Evolutionary conservation across 92 coral and sea anemone genomes (phyloP).

Genomic region (Virgularia gustaviana): DNA sequence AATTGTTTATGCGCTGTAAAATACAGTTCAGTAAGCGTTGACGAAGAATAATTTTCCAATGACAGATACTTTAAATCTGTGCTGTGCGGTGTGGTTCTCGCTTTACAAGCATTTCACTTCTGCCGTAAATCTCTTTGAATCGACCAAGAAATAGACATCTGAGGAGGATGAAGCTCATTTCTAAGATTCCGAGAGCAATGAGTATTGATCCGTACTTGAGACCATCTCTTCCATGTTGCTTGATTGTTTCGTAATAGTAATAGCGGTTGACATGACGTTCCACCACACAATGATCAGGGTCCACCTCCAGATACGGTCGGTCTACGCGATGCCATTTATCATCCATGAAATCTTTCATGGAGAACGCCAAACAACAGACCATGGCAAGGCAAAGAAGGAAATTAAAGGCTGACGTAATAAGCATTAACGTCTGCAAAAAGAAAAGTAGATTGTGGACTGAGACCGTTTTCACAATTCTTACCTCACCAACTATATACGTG

Average conservation of each 20-base stretch:
- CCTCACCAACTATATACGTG: too few relatives aligned
- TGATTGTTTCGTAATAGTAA: constrained; percentile 28
- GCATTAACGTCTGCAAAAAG: neutral
- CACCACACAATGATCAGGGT: constrained; percentile 35
- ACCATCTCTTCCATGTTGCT: constrained; percentile 27
- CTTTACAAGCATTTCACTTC: neutral
- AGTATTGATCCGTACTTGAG: constrained; percentile 28
- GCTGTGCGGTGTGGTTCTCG: neutral
- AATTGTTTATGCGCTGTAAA: too few relatives aligned
- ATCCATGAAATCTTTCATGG: constrained; percentile 17
- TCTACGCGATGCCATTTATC: constrained; percentile 23
- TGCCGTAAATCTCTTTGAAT: constrained; percentile 17
- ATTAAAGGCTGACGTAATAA: neutral
- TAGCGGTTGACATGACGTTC: constrained; percentile 30
- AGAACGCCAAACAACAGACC: constrained; percentile 19
- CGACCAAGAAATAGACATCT: constrained; percentile 20
- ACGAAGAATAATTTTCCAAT: too few relatives aligned
- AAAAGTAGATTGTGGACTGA: too few relatives aligned
- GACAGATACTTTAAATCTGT: neutral
- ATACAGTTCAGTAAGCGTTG: too few relatives aligned
- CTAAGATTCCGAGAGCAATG: constrained; percentile 8
- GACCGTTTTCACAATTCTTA: too few relatives aligned
- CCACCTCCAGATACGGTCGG: constrained; percentile 8
- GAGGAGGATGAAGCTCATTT: constrained; percentile 17
- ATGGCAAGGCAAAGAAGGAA: constrained; percentile 23